Conservation (phyloP, 2,888 invertebrate species). For the Acrocera orbiculus region DNA sequence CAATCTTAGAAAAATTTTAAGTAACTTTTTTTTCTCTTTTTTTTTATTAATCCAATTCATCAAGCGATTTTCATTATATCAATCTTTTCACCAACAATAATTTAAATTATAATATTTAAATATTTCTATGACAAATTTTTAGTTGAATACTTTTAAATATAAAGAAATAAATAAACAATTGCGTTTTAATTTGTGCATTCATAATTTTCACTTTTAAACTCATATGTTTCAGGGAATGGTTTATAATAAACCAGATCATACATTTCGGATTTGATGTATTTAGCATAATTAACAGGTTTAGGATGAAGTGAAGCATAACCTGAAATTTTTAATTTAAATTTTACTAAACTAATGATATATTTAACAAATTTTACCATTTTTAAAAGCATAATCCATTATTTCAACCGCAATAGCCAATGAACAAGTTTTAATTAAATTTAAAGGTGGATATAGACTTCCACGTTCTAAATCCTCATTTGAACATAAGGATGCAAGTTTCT, state of each 20-base stretch:
- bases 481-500: conserved; percentile 68
- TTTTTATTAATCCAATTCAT: no score
- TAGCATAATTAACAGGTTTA: conserved; percentile 52
- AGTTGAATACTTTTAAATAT: no score
- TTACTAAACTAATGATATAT: not conserved
- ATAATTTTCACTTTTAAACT: no score
- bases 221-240: conserved; percentile 44
- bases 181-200: no score
- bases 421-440: conserved; percentile 63
- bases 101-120: no score
- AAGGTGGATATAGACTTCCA: conserved; percentile 85
- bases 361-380: conserved; percentile 37
- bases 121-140: no score
- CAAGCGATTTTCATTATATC: no score
- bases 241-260: conserved; percentile 54
- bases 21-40: no score
- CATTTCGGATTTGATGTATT: conserved; percentile 63
- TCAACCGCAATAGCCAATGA: conserved; percentile 73
- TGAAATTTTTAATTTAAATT: conserved; percentile 21
- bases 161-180: no score
- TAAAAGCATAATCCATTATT: conserved; percentile 68
- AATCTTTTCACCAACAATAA: no score
- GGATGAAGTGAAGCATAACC: conserved; percentile 63
- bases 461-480: conserved; percentile 58
- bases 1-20: no score